phyloP scores from a whole-genome alignment of 2,888 invertebrate genomes.

The Eupithecia subumbrata region DNA sequence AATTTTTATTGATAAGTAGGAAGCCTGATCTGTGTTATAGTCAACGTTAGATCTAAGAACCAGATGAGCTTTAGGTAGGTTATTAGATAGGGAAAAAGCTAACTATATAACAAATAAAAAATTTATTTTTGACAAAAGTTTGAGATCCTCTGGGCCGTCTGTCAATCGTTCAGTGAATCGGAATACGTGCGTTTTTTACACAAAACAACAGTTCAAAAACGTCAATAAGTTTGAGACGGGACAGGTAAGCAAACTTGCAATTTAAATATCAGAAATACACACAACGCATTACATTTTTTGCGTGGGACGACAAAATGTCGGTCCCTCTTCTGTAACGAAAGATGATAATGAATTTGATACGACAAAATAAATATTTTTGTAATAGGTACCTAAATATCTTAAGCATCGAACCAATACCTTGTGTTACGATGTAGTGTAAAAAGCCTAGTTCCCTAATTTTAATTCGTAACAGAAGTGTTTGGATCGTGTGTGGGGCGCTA shows the following conservation, averaged over 20 bases:
- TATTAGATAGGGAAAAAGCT: background rate
- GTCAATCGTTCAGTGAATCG: slow-evolving; percentile 68
- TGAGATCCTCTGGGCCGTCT: slow-evolving; percentile 46
- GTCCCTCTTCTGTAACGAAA: background rate
- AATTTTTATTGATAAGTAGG: background rate
- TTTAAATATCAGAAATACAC: slow-evolving; percentile 12
- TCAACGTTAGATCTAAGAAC: background rate
- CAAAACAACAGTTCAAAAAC: slow-evolving; percentile 32
- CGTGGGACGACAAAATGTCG: background rate
- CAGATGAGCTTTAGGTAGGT: background rate
- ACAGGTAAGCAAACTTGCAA: slow-evolving; percentile 27
- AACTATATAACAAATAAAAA: background rate
- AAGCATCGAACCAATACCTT: background rate
- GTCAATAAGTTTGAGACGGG: slow-evolving; percentile 36
- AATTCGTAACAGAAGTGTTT: background rate
- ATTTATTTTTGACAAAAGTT: slow-evolving; percentile 19
- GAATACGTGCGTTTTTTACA: slow-evolving; percentile 51
- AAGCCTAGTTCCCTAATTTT: background rate
- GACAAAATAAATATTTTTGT: background rate
- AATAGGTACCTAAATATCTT: background rate
- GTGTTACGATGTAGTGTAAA: background rate
- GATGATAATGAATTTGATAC: background rate
- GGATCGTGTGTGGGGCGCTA: background rate
- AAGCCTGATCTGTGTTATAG: background rate
- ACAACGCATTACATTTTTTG: background rate